Evolutionary conservation across 1,140 invertebrate genomes (phyloP), one percentile per base, ranked within the genome.

Genomic region (Drosophila trapezifrons): DNA sequence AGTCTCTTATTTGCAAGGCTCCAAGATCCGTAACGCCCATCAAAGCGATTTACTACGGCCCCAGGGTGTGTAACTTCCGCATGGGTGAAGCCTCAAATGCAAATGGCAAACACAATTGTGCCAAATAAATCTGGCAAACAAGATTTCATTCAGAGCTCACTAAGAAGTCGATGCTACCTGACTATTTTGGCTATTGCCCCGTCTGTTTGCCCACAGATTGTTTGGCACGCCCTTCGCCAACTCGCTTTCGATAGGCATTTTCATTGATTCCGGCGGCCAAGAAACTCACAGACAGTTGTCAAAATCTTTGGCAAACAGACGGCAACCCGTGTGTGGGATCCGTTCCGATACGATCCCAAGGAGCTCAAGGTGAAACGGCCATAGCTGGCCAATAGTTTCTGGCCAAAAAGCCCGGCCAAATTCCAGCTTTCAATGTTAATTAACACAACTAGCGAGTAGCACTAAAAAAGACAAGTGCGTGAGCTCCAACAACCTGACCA

Each of bases 391-490:
- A 67, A 70, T 69, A 70, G 56, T 59, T 76, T 43, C 47, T 76
- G 62, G 55, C 73, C 73, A 56, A 75, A 52, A 42, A 60, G 65
- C 56, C 46, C 27, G n/a, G 40, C 57, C 32, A 63, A 70, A 70
- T 58, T 72, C 52, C 56, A 64, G 52, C 55, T 76, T 76, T 87
- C 79, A 86, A 86, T 86, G 79, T 79, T 86, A 79, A 82, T 86
- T 86, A 76, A 76, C 82, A 86, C 76, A 54, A 59, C 20, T 38
- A 57, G 47, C 57, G 20, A 9, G 71, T 67, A 63, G 46, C 22
- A 52, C 59, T 20, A 20, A 64, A 32, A 56, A 58, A 66, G 73
- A 40, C 64, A 54, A 76, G 51, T 56, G 74, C 57, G 69, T 69
- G 43, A 58, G 35, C 40, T 49, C 32, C 35, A 45, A 49, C 55